A percentile compares a stretch with the other conserved stretches of the same genome.
Evolutionary conservation across 2,888 invertebrate species (phyloP).

Genomic region (Isoperla grammatica): DNA sequence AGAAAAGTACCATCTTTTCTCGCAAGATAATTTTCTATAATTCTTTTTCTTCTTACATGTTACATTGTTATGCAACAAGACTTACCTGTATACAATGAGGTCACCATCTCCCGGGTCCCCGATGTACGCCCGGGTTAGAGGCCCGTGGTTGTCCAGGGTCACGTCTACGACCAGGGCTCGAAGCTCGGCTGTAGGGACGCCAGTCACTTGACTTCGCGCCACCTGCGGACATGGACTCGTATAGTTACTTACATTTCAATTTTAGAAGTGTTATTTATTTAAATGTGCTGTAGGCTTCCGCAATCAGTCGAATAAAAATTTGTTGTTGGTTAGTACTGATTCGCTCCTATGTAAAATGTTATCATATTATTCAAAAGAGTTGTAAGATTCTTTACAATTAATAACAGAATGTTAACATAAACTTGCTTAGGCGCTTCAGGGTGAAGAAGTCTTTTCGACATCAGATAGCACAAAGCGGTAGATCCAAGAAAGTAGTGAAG

Average conservation of each 20-base stretch:
- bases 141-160: constrained; percentile 31
- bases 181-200: constrained; percentile 36
- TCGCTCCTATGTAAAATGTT: not conserved
- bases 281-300: not conserved
- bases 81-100: constrained; percentile 37
- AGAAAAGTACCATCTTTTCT: too few relatives aligned
- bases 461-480: too few relatives aligned
- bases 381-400: too few relatives aligned
- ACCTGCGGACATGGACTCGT: constrained; percentile 32
- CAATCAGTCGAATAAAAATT: too few relatives aligned
- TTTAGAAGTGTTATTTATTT: not conserved
- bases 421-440: too few relatives aligned
- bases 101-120: constrained; percentile 39
- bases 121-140: constrained; percentile 41
- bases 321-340: too few relatives aligned
- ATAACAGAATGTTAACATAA: too few relatives aligned
- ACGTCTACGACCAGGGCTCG: constrained; percentile 40
- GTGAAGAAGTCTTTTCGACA: too few relatives aligned
- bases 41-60: too few relatives aligned
- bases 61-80: too few relatives aligned
- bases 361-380: not conserved
- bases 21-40: too few relatives aligned
- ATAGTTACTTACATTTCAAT: not conserved
- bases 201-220: constrained; percentile 30
- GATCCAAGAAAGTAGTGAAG: too few relatives aligned